A percentile compares a stretch with the other conserved stretches of the same genome.
These are phyloP conservation scores for Loxodonta africana DNA, from an alignment of 2,113 vertebrate genomes.

Conservation along the genomic window DNA sequence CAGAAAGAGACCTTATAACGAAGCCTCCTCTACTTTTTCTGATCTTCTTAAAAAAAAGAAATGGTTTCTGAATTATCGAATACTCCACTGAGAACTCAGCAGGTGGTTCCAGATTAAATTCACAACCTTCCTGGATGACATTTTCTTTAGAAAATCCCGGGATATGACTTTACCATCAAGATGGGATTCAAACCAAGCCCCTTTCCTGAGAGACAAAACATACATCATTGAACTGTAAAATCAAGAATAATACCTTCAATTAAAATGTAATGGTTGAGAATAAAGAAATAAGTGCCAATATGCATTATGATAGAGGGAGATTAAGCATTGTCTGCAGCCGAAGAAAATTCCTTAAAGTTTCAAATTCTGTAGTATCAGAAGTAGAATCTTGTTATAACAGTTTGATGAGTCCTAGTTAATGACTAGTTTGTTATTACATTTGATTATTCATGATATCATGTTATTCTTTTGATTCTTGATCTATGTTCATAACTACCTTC, in stretches of 20 bases:
- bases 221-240: conserved; percentile 26
- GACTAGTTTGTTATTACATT: background rate
- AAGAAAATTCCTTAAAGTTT: background rate
- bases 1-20: background rate
- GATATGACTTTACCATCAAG: conserved; percentile 38
- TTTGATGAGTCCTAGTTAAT: background rate
- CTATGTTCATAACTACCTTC: background rate
- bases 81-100: conserved; percentile 65
- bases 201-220: conserved; percentile 51
- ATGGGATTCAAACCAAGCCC: conserved; percentile 13
- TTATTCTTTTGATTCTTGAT: background rate
- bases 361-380: background rate
- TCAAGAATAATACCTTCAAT: background rate
- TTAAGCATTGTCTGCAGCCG: background rate
- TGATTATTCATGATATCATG: conserved; percentile 59
- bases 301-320: conserved; percentile 18
- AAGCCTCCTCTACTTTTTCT: background rate
- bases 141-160: conserved; percentile 57
- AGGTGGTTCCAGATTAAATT: conserved; percentile 63
- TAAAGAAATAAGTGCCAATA: background rate
- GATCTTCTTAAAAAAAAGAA: background rate
- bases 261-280: background rate
- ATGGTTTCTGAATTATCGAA: conserved; percentile 69
- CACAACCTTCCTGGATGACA: conserved; percentile 3
- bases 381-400: background rate